Evolutionary conservation across 2,113 vertebrate species (phyloP).

Genomic region (Rhea pennata): DNA sequence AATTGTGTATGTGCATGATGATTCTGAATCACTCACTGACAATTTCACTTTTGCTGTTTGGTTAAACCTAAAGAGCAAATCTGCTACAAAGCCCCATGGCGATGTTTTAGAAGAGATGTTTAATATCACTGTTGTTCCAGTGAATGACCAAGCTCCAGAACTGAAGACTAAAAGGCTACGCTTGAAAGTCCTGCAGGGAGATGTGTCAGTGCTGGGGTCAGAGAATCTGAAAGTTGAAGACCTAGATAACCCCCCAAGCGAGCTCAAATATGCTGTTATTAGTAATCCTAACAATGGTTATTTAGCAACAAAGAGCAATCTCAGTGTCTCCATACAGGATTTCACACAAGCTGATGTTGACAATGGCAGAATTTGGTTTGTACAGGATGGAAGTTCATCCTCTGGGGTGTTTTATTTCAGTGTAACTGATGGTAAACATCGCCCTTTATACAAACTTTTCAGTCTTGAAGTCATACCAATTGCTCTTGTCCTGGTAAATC

Average conservation of each 20-base stretch:
- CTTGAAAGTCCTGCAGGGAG: conserved; percentile 85
- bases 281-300: conserved; percentile 87
- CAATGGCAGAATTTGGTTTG: conserved; percentile 81
- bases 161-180: conserved; percentile 86
- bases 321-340: conserved; percentile 73
- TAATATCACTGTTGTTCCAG: conserved; percentile 83
- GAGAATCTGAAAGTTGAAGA: conserved; percentile 87
- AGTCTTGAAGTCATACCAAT: conserved; percentile 85
- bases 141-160: conserved; percentile 88
- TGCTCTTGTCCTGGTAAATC: conserved; percentile 80
- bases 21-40: conserved; percentile 86
- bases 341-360: conserved; percentile 91
- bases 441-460: conserved; percentile 90
- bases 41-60: conserved; percentile 85
- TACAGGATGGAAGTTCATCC: conserved; percentile 85
- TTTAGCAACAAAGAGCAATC: conserved; percentile 75
- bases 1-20: conserved; percentile 85
- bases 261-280: conserved; percentile 85
- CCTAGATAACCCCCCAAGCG: conserved; percentile 83
- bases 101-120: conserved; percentile 85
- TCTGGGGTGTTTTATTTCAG: conserved; percentile 92
- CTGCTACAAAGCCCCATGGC: conserved; percentile 72
- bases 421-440: conserved; percentile 87
- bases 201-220: conserved; percentile 72
- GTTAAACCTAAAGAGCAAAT: conserved; percentile 84